Conservation (phyloP, 2,888 invertebrate genomes). For the Drosophila kokeensis region DNA sequence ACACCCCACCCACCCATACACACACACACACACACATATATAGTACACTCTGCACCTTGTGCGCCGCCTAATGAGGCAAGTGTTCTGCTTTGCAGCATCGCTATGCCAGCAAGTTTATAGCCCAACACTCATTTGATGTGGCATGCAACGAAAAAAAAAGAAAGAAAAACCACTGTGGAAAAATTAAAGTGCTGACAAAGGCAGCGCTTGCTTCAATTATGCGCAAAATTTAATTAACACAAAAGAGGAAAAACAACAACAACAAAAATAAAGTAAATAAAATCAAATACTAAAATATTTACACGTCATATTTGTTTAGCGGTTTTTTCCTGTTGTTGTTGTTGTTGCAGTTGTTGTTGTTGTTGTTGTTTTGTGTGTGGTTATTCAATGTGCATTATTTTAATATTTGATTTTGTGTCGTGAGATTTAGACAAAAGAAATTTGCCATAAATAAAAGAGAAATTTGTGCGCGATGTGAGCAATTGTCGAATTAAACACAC, state of each 20-base stretch:
- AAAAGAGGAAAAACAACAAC: constrained; percentile 21
- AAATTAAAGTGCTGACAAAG: constrained; percentile 25
- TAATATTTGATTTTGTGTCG: constrained; percentile 67
- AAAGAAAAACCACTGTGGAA: neutral
- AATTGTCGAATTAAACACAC: constrained; percentile 63
- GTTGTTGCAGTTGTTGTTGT: constrained; percentile 4
- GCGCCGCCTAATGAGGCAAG: constrained; percentile 24
- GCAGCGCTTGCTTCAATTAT: constrained; percentile 50
- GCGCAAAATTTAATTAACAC: constrained; percentile 56
- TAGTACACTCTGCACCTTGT: neutral
- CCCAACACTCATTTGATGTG: constrained; percentile 51
- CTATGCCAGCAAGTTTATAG: constrained; percentile 41
- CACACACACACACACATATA: neutral
- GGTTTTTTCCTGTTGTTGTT: constrained; percentile 13
- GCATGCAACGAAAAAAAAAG: neutral
- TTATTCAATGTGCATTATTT: constrained; percentile 60
- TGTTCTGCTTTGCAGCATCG: constrained; percentile 23
- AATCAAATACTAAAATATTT: constrained; percentile 35
- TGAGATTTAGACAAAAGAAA: constrained; percentile 67
- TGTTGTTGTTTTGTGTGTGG: constrained; percentile 12
- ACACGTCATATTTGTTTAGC: constrained; percentile 48
- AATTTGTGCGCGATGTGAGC: constrained; percentile 50
- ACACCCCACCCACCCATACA: neutral
- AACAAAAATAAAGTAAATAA: neutral
- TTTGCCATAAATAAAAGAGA: constrained; percentile 79